Conservation (phyloP, 2,113 vertebrate species). For the Phainopepla nitens region DNA sequence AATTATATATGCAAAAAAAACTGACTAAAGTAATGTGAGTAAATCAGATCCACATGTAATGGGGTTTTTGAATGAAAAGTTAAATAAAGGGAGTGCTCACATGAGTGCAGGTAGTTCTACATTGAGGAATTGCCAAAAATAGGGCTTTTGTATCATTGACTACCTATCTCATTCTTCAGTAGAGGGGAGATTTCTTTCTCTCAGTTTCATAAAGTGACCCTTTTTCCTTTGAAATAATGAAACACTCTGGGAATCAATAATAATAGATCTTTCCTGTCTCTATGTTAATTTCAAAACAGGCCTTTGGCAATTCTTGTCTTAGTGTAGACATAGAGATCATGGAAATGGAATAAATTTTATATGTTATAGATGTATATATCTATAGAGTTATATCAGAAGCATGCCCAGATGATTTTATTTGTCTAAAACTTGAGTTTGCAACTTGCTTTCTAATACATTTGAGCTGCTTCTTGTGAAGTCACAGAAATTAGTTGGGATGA, state of each 20-base stretch:
- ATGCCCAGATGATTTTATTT: not conserved
- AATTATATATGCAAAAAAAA: not conserved
- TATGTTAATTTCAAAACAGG: not conserved
- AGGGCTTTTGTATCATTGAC: not conserved
- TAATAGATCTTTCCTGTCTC: not conserved
- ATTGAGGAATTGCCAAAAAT: not conserved
- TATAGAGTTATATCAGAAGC: not conserved
- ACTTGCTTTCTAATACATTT: not conserved
- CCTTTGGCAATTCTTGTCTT: not conserved
- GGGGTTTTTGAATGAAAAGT: not conserved
- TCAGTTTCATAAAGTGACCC: not conserved
- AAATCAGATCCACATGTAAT: not conserved
- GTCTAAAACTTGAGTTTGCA: not conserved
- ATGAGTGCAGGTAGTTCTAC: not conserved
- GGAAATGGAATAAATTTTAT: not conserved
- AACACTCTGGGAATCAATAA: not conserved
- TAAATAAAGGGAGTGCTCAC: not conserved
- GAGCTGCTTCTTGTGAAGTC: not conserved
- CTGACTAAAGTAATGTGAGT: not conserved
- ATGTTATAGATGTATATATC: not conserved
- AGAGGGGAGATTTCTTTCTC: not conserved
- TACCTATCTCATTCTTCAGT: rapidly evolving
- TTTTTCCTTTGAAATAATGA: not conserved
- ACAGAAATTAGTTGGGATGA: not conserved
- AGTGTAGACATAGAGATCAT: not conserved